Conservation (phyloP, 2,797 vertebrate genomes). For the Furcifer pardalis region DNA sequence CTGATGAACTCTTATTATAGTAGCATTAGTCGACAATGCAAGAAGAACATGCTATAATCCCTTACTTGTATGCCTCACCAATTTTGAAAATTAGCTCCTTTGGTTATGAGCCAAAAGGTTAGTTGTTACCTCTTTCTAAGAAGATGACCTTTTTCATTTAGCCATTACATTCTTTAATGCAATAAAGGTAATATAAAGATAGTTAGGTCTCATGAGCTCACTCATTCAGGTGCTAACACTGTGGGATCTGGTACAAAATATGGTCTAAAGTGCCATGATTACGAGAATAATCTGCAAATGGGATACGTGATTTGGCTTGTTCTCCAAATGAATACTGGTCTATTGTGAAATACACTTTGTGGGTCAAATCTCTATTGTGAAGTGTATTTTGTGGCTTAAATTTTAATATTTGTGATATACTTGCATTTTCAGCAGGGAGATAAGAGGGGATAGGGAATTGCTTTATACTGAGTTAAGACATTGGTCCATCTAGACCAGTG, state of each 20-base stretch:
- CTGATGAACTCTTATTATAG: background rate
- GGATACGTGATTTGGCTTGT: background rate
- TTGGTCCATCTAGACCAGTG: background rate
- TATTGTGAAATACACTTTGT: background rate
- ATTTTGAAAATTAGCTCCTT: constrained; percentile 14
- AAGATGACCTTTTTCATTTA: background rate
- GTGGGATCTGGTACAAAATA: background rate
- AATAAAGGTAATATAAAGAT: background rate
- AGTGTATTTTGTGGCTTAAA: background rate
- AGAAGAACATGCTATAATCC: background rate
- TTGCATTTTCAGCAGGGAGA: background rate
- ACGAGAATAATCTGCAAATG: background rate
- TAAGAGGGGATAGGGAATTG: background rate
- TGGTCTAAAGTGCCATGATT: background rate
- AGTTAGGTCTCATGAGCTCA: background rate
- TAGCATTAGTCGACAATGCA: background rate
- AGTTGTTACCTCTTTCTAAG: background rate
- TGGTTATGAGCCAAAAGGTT: background rate
- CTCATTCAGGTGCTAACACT: background rate
- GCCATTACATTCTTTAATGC: background rate
- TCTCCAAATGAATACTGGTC: background rate
- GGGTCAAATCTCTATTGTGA: background rate
- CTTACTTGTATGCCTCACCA: constrained; percentile 2
- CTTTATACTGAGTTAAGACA: background rate
- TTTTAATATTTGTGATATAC: background rate